Evolutionary conservation across 2,888 invertebrate species (phyloP).

Genomic region (Neria commutata): DNA sequence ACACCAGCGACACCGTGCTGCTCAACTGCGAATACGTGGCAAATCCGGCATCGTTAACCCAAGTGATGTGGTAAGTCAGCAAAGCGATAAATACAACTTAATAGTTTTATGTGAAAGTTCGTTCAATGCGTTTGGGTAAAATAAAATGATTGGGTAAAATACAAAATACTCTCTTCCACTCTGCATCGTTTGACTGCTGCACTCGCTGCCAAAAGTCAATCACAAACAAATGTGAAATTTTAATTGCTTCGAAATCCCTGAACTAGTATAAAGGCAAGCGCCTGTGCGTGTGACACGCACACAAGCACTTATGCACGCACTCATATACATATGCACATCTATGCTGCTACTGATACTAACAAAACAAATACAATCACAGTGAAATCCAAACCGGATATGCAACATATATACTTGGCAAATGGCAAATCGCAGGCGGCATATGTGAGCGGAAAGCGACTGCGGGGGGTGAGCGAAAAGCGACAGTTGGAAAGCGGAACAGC

Average conservation of each 20-base stretch:
- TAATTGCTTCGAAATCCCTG: slow-evolving; percentile 11
- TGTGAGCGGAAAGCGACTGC: too few species aligned
- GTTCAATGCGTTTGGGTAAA: neutral
- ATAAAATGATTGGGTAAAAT: neutral
- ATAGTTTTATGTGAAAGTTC: neutral
- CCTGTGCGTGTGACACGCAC: too few species aligned
- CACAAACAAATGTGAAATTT: neutral
- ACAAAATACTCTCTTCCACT: too few species aligned
- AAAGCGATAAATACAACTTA: neutral
- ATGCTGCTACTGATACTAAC: neutral
- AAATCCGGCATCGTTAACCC: slow-evolving; percentile 79
- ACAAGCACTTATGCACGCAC: neutral
- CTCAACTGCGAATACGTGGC: slow-evolving; percentile 84
- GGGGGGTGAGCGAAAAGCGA: neutral
- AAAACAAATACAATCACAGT: neutral
- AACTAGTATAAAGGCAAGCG: too few species aligned
- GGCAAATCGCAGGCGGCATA: too few species aligned
- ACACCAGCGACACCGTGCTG: slow-evolving; percentile 76
- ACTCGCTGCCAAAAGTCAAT: neutral
- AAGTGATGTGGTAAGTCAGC: slow-evolving; percentile 74
- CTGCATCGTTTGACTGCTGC: too few species aligned
- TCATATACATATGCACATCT: neutral
- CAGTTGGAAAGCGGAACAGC: slow-evolving; percentile 26
- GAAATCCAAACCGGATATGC: neutral
- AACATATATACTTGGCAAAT: too few species aligned